Evolutionary conservation across 2,797 vertebrate species (phyloP).

Genomic region (Melanitta fusca): DNA sequence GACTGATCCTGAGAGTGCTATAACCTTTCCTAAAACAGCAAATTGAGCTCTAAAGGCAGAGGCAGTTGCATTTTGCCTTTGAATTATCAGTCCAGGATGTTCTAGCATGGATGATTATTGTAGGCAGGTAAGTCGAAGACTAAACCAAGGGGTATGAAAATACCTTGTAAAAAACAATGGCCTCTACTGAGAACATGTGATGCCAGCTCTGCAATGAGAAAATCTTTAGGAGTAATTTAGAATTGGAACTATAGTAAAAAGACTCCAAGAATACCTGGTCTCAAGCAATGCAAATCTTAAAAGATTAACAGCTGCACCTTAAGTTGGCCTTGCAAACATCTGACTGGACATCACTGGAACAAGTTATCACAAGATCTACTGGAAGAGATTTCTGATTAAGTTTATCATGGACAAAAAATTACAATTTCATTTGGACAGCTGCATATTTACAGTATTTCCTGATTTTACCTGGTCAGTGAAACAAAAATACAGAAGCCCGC

Average conservation of each 20-base stretch:
- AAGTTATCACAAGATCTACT: not conserved
- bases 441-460: not conserved
- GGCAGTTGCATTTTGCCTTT: not conserved
- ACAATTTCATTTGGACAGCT: not conserved
- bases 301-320: not conserved
- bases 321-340: not conserved
- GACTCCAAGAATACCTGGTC: not conserved
- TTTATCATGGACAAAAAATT: not conserved
- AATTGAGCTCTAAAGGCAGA: constrained; percentile 4
- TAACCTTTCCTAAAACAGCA: constrained; percentile 31
- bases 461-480: not conserved
- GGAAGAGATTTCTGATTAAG: not conserved
- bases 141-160: not conserved
- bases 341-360: not conserved
- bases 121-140: not conserved
- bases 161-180: not conserved
- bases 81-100: not conserved
- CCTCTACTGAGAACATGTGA: not conserved
- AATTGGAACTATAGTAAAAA: not conserved
- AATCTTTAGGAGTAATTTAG: not conserved
- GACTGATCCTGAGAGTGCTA: not conserved
- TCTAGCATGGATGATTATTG: not conserved
- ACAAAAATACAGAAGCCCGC: not conserved
- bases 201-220: not conserved
- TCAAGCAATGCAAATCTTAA: not conserved